Evolutionary conservation across 2,797 vertebrate genomes (phyloP).

Genomic region (Tauraco hartlaubi): DNA sequence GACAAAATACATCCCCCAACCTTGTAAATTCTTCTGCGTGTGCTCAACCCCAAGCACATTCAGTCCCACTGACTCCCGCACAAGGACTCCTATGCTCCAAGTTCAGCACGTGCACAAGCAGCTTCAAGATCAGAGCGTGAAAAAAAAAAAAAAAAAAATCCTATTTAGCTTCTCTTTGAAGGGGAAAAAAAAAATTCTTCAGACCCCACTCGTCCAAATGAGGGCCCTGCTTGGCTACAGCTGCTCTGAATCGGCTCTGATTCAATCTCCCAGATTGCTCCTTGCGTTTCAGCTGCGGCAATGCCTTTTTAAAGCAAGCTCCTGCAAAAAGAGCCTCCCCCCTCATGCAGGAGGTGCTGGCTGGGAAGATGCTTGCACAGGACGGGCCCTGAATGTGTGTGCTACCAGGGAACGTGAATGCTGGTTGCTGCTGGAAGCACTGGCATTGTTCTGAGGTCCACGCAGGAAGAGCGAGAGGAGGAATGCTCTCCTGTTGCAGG

Average conservation of each 20-base stretch:
- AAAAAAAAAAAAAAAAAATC: not conserved
- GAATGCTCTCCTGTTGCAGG: conserved; percentile 45
- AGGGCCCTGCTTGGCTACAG: not conserved
- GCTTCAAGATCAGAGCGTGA: not conserved
- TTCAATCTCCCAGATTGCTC: not conserved
- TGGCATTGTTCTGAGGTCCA: conserved; percentile 20
- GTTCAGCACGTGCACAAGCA: not conserved
- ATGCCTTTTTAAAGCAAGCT: not conserved
- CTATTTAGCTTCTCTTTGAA: not conserved
- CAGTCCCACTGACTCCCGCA: conserved; percentile 16
- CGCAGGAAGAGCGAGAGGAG: conserved; percentile 35
- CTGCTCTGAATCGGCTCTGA: not conserved
- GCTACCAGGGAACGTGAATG: not conserved
- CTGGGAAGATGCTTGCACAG: not conserved
- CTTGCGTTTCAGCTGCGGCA: not conserved
- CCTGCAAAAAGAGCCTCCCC: not conserved
- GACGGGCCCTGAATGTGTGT: not conserved
- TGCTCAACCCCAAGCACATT: not conserved
- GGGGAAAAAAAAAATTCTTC: not conserved
- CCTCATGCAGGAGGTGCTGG: not conserved
- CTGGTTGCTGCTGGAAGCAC: not conserved
- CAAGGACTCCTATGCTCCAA: not conserved
- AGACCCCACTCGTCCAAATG: not conserved
- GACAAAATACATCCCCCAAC: not conserved
- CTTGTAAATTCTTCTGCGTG: not conserved